phyloP scores from a whole-genome alignment of 2,797 vertebrate genomes.

The Petrocephalus sullivani region DNA sequence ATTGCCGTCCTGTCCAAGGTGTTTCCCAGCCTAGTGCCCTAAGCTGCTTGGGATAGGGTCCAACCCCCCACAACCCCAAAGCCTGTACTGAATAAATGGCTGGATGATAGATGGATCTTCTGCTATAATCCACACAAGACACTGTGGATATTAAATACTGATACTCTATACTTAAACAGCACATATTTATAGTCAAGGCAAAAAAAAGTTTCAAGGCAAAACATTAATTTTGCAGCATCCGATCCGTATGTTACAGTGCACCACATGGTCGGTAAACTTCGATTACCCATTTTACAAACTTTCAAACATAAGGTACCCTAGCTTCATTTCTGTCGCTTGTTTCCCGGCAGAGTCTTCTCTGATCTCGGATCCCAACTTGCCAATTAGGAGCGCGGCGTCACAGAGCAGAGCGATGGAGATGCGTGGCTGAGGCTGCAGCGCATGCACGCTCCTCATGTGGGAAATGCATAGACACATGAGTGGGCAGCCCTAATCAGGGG shows the following conservation, averaged over 20 bases:
- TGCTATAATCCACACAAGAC: neutral
- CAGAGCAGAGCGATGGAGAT: constrained; percentile 12
- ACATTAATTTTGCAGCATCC: neutral
- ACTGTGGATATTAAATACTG: neutral
- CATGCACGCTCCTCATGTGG: neutral
- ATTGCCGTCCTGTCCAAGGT: neutral
- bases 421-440: neutral
- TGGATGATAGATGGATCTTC: neutral
- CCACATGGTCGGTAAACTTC: neutral
- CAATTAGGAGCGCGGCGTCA: constrained; percentile 11
- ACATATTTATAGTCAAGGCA: neutral
- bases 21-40: neutral
- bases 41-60: neutral
- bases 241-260: neutral
- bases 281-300: neutral
- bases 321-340: neutral
- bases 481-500: constrained; percentile 58
- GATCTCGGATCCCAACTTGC: neutral
- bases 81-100: neutral
- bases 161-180: neutral
- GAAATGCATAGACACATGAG: constrained; percentile 31
- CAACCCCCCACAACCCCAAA: neutral
- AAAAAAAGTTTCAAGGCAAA: neutral
- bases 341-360: neutral
- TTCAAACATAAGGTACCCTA: neutral